Percentiles rank a stretch among this genome's conserved stretches.
These are phyloP conservation scores for Chironomus riparius DNA, from an alignment of 2,888 invertebrate genomes.

Conservation along the genomic window DNA sequence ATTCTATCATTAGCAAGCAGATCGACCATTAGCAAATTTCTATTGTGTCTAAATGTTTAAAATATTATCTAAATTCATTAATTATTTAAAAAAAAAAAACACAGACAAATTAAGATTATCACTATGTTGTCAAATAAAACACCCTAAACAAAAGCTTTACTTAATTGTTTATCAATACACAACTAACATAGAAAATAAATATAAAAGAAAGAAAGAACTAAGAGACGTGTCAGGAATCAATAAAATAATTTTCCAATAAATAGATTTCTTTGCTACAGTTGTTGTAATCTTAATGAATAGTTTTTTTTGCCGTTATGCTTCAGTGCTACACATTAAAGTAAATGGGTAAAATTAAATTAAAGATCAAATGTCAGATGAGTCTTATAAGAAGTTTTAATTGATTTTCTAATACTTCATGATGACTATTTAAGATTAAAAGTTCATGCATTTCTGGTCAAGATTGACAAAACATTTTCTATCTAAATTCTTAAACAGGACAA, in stretches of 20 bases:
- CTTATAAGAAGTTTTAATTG: too few species aligned
- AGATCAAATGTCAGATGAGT: background rate
- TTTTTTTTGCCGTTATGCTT: background rate
- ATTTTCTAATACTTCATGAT: too few species aligned
- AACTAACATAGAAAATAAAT: background rate
- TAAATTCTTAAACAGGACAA: too few species aligned
- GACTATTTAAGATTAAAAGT: too few species aligned
- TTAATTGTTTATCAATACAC: slow-evolving; percentile 11
- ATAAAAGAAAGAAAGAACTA: background rate
- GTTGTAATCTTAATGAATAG: background rate
- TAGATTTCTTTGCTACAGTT: background rate
- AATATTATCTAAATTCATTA: too few species aligned
- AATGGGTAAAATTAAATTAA: background rate
- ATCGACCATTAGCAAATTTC: too few species aligned
- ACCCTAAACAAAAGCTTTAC: background rate
- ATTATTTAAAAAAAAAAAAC: too few species aligned
- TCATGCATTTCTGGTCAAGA: too few species aligned
- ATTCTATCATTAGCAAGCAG: too few species aligned
- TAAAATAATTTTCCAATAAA: slow-evolving; percentile 10
- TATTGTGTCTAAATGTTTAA: too few species aligned
- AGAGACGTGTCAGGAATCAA: slow-evolving; percentile 12
- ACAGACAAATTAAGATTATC: background rate
- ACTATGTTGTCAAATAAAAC: background rate
- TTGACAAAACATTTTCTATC: too few species aligned
- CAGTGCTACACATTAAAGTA: background rate